phyloP scores from a whole-genome alignment of 2,888 invertebrate genomes.

The Macrostomum cliftonense region DNA sequence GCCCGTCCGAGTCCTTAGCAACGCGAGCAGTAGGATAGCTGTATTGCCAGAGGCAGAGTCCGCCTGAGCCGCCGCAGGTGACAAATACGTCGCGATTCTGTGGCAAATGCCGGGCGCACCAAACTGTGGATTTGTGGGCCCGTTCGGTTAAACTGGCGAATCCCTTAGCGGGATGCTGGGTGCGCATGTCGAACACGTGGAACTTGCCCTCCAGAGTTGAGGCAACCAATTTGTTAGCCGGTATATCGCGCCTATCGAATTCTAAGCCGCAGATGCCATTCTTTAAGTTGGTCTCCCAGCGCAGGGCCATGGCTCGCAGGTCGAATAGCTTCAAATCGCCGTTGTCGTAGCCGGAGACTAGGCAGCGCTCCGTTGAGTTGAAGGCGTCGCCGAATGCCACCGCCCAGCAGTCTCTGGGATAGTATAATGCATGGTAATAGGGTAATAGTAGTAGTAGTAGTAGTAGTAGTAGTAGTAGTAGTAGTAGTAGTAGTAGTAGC shows the following conservation, averaged over 20 bases:
- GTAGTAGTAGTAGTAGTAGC: too few relatives aligned
- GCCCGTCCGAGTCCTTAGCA: constrained; percentile 52
- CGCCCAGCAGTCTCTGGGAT: constrained; percentile 80
- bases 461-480: too few relatives aligned
- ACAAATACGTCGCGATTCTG: constrained; percentile 80
- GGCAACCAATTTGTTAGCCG: constrained; percentile 78
- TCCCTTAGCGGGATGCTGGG: constrained; percentile 66
- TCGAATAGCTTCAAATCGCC: constrained; percentile 87
- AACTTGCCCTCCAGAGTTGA: constrained; percentile 77
- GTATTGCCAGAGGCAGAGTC: constrained; percentile 83
- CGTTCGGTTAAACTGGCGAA: constrained; percentile 50
- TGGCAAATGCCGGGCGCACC: constrained; percentile 68
- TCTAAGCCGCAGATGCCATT: constrained; percentile 68
- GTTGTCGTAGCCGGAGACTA: constrained; percentile 83
- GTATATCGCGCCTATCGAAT: constrained; percentile 76
- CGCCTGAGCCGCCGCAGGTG: constrained; percentile 71
- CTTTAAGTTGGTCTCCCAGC: constrained; percentile 76
- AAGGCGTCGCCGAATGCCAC: constrained; percentile 54
- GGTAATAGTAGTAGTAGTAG: too few relatives aligned
- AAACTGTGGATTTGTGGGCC: constrained; percentile 56
- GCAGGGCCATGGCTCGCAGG: constrained; percentile 56
- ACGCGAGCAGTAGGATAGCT: constrained; percentile 60
- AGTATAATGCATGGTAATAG: too few relatives aligned
- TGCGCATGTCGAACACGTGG: constrained; percentile 67
- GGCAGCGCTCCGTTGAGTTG: constrained; percentile 60